Percentiles rank a stretch among this genome's conserved stretches.
These are phyloP conservation scores for Idris sp. DNA, from an alignment of 1,140 invertebrate species.

Conservation along the genomic window DNA sequence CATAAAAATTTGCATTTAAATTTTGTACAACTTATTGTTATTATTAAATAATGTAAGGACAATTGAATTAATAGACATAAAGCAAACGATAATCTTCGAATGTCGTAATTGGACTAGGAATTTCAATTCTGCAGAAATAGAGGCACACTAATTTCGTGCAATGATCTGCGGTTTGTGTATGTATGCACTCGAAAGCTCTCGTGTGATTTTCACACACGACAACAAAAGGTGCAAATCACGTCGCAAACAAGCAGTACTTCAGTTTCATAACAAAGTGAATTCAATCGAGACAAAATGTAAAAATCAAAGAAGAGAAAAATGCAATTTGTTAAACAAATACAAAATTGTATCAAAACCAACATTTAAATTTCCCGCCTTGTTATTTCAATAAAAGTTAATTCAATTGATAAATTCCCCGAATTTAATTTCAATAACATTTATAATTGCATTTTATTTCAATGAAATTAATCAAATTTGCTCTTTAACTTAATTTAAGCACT, in stretches of 20 bases:
- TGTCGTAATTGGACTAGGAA: conserved; percentile 44
- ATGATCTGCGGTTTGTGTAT: conserved; percentile 47
- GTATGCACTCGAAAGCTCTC: conserved; percentile 39
- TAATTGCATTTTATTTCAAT: no score
- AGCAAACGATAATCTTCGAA: conserved; percentile 41
- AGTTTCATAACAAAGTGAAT: conserved; percentile 62
- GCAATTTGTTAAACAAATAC: conserved; percentile 30
- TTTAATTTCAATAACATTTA: conserved; percentile 16
- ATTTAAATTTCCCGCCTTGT: conserved; percentile 30
- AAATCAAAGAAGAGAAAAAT: conserved; percentile 38
- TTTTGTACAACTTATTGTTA: no score
- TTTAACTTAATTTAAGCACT: no score
- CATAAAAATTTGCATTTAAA: no score
- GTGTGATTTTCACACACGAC: conserved; percentile 47
- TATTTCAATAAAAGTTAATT: conserved; percentile 35
- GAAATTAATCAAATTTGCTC: conserved; percentile 6
- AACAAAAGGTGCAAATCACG: conserved; percentile 66
- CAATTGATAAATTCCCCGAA: no score
- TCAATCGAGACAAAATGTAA: conserved; percentile 36
- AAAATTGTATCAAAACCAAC: conserved; percentile 47
- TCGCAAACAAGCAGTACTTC: conserved; percentile 61
- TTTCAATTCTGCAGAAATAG: conserved; percentile 45
- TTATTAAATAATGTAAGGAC: no score
- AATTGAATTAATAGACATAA: conserved; percentile 46
- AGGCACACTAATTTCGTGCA: conserved; percentile 50